Evolutionary conservation across 2,797 vertebrate species (phyloP), one percentile per base, ranked within the genome.

Genomic region (Xenops minutus): DNA sequence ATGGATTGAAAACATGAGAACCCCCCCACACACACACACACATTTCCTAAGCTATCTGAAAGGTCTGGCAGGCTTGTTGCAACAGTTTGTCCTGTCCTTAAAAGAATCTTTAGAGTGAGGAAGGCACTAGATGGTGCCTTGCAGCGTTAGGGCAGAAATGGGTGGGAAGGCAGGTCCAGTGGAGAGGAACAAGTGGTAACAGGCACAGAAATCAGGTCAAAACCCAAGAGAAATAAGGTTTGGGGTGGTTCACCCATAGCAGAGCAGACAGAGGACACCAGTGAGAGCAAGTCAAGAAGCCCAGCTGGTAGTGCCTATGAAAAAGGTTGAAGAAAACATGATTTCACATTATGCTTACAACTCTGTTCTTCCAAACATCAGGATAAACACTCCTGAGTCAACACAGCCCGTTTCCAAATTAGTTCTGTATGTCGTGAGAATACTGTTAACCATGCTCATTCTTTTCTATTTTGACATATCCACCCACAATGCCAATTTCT

Each of bases 311-410:
- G 5, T 20, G 11, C 3, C 14, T 36, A 5, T 39, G 55, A 23
- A 0, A 36, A 26, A 72, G 19, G 41, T 3, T 0, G 13, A 71
- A 74, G 22, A 74, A 44, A 3, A 15, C 22, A 17, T 3, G 32
- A 68, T 64, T 83, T 51, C 54, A 36, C 3, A 2, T 49, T 24
- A 13, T 26, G 43, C 58, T 84, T 11, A 11, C 64, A 73, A 64
- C 51, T 62, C 69, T 72, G 5, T 2, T 81, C 69, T 37, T 63
- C 85, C 69, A 64, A 48, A 58, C 16, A 15, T 61, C 5, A 22
- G 55, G 27, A 90, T 52, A 62, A 92, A 75, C 72, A 51, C 46
- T 27, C 7, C 36, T 19, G 30, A 85, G 51, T 32, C 59, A 82
- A 71, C 29, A 41, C 24, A 56, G 27, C 52, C 49, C 79, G 27